Percentiles rank a stretch among this genome's conserved stretches.
Evolutionary conservation across 1,140 invertebrate species (phyloP).

Genomic region (Bombus polaris): DNA sequence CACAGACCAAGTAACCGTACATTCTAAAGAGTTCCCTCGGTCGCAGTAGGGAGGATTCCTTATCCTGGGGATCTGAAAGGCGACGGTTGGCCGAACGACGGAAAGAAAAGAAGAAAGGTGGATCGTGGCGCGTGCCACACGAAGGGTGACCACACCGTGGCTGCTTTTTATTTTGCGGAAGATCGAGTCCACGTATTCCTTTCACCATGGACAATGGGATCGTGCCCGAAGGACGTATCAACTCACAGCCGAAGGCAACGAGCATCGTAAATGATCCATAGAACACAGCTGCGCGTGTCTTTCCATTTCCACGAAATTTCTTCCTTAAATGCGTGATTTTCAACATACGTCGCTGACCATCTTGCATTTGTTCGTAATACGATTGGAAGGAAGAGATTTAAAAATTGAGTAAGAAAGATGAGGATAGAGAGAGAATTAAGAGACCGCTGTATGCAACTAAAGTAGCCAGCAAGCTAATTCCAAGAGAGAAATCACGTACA

Average conservation of each 20-base stretch:
- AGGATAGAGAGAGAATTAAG: background rate
- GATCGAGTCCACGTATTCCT: slow-evolving; percentile 59
- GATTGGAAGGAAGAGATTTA: background rate
- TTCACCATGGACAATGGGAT: slow-evolving; percentile 54
- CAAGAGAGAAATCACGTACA: background rate
- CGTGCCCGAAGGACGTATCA: slow-evolving; percentile 56
- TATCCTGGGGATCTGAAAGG: slow-evolving; percentile 52
- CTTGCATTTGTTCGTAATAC: background rate
- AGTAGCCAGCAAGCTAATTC: too few relatives aligned
- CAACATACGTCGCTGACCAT: background rate
- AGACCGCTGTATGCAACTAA: background rate
- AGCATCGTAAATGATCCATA: slow-evolving; percentile 70
- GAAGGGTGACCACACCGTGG: slow-evolving; percentile 31
- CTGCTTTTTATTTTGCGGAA: slow-evolving; percentile 57
- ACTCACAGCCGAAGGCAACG: slow-evolving; percentile 58
- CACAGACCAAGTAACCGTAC: background rate
- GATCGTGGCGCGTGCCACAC: slow-evolving; percentile 56
- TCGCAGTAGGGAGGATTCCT: slow-evolving; percentile 34
- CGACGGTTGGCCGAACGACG: slow-evolving; percentile 13
- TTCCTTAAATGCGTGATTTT: background rate
- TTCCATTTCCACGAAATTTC: slow-evolving; percentile 39
- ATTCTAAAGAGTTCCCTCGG: slow-evolving; percentile 26
- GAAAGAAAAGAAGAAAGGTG: slow-evolving; percentile 31
- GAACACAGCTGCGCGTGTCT: slow-evolving; percentile 69
- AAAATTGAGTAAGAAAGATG: background rate